These are phyloP conservation scores for Drosophila koepferae DNA, from an alignment of 2,888 invertebrate genomes.

Conservation along the genomic window DNA sequence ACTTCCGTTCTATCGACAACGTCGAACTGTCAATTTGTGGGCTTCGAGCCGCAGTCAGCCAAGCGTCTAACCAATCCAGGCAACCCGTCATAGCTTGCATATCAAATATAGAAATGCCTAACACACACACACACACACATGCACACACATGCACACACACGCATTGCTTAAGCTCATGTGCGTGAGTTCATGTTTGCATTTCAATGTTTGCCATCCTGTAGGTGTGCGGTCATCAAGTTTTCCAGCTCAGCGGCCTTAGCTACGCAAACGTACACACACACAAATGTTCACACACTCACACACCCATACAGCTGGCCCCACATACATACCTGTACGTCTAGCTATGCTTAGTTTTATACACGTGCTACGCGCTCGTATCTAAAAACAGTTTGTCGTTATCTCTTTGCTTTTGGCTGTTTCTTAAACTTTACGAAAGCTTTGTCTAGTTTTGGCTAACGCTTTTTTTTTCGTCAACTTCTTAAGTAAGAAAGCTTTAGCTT, in stretches of 20 bases:
- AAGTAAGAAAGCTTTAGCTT: conserved; percentile 7
- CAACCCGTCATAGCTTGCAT: conserved; percentile 31
- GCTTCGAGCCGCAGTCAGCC: conserved; percentile 7
- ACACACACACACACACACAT: conserved; percentile 10
- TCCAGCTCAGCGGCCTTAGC: conserved; percentile 33
- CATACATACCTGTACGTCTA: not conserved
- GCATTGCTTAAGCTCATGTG: conserved; percentile 40
- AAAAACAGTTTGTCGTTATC: conserved; percentile 12
- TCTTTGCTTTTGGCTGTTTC: not conserved
- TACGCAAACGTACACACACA: not conserved
- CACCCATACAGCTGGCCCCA: too few relatives aligned
- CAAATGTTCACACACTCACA: not conserved
- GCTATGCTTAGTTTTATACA: conserved; percentile 9
- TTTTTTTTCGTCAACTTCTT: conserved; percentile 1
- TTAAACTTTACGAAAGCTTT: conserved; percentile 34
- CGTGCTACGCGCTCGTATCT: conserved; percentile 23
- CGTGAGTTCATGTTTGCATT: conserved; percentile 65
- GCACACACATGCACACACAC: conserved; percentile 8
- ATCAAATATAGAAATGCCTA: conserved; percentile 33
- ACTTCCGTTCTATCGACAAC: conserved; percentile 10
- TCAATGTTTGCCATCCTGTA: conserved; percentile 59
- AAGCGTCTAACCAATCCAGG: conserved; percentile 32
- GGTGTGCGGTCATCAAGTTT: conserved; percentile 66
- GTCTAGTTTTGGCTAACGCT: not conserved
- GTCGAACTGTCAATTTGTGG: conserved; percentile 11